These are phyloP conservation scores for Eudasyphora cyanicolor DNA, from an alignment of 2,888 invertebrate genomes.

Conservation along the genomic window DNA sequence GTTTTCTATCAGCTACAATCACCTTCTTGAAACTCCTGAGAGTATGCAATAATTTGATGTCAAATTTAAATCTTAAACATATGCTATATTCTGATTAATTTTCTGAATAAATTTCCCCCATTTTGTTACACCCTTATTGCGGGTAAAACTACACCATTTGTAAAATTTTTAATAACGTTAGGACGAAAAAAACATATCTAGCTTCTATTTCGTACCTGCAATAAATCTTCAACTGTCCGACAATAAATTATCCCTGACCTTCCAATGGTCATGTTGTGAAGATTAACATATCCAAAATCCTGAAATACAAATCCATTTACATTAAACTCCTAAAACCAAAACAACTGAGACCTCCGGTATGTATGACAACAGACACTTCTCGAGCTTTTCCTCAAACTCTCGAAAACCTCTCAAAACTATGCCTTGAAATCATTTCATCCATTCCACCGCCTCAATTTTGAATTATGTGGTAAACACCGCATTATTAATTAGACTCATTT, in stretches of 20 bases:
- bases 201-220: too few species aligned
- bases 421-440: neutral
- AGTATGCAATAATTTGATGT: neutral
- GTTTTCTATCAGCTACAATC: too few species aligned
- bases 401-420: neutral
- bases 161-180: neutral
- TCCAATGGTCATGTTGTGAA: neutral
- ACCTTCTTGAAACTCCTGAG: neutral
- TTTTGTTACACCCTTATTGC: neutral
- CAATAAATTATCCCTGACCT: conserved; percentile 20
- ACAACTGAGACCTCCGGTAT: conserved; percentile 20
- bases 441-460: conserved; percentile 43
- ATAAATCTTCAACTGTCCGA: conserved; percentile 1
- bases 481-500: conserved; percentile 80
- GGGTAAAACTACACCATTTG: neutral
- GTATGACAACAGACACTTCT: neutral
- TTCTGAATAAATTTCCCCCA: neutral
- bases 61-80: neutral
- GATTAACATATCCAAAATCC: neutral
- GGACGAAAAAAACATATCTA: too few species aligned
- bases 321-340: neutral
- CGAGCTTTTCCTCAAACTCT: neutral
- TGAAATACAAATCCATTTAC: neutral
- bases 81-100: neutral
- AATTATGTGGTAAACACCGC: conserved; percentile 78